Conservation (phyloP, 2,797 vertebrate genomes). For the Enteromius trimaculatus region DNA sequence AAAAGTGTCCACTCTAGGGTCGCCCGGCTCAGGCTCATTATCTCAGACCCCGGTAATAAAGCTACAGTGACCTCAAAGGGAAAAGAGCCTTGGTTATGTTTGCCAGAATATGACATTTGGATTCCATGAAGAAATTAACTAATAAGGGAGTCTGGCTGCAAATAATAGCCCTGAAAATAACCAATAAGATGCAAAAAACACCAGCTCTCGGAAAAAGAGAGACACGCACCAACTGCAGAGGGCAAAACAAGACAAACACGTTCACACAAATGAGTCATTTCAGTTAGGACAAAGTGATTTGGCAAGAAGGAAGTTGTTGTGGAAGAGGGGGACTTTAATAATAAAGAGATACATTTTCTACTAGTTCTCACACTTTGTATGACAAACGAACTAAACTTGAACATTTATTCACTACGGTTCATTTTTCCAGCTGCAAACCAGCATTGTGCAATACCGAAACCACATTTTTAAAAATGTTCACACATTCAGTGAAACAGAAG, state of each 20-base stretch:
- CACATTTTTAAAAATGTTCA: neutral
- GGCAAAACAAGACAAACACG: neutral
- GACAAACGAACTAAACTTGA: neutral
- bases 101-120: conserved; percentile 60
- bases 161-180: conserved; percentile 57
- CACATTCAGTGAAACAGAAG: neutral
- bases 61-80: conserved; percentile 50
- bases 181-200: conserved; percentile 44
- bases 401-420: neutral
- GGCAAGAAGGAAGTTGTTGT: neutral
- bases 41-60: conserved; percentile 57
- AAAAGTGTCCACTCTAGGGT: conserved; percentile 48
- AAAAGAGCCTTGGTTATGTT: conserved; percentile 56
- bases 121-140: conserved; percentile 56
- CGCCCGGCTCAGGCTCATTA: conserved; percentile 56
- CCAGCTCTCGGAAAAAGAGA: conserved; percentile 12
- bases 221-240: neutral
- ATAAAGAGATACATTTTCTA: neutral
- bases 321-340: neutral
- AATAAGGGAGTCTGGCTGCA: conserved; percentile 58
- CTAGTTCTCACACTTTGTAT: conserved; percentile 2
- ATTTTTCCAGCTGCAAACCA: neutral
- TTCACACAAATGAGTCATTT: conserved; percentile 16
- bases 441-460: neutral
- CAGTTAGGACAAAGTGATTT: neutral